These are phyloP conservation scores for Platichthys stellatus DNA, from an alignment of 2,113 vertebrate genomes.

Conservation along the genomic window DNA sequence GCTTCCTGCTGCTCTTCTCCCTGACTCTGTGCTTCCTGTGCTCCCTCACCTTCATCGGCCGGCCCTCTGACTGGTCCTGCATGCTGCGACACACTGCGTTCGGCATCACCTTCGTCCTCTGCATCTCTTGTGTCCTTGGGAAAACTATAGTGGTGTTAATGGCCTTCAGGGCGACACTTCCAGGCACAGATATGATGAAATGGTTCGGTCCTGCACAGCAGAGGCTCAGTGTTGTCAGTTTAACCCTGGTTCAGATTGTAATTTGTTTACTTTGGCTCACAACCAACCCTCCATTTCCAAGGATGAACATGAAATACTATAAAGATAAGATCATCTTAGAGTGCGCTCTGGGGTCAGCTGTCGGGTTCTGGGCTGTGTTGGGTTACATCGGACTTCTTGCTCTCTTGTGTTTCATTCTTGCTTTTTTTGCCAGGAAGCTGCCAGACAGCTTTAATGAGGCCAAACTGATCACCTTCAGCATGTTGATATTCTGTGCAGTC, in stretches of 20 bases:
- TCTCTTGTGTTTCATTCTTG: conserved; percentile 69
- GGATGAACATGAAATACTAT: conserved; percentile 63
- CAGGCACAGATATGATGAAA: conserved; percentile 69
- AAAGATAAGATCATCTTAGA: conserved; percentile 73
- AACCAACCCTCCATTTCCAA: conserved; percentile 58
- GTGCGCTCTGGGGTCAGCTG: conserved; percentile 66
- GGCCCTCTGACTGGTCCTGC: conserved; percentile 71
- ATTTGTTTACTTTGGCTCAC: conserved; percentile 71
- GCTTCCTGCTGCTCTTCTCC: conserved; percentile 72
- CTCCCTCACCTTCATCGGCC: conserved; percentile 69
- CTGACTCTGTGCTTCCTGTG: conserved; percentile 70
- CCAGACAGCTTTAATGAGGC: conserved; percentile 74
- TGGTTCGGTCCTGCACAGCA: conserved; percentile 68
- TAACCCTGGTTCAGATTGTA: conserved; percentile 66
- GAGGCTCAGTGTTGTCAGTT: conserved; percentile 58
- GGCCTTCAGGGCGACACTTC: conserved; percentile 70
- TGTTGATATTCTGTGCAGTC: conserved; percentile 76
- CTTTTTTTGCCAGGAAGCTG: conserved; percentile 70
- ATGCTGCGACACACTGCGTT: conserved; percentile 75
- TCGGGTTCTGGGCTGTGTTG: conserved; percentile 72
- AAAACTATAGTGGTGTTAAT: conserved; percentile 75
- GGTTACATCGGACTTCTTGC: conserved; percentile 71
- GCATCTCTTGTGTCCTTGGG: conserved; percentile 72
- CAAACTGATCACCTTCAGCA: conserved; percentile 75
- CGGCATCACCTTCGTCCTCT: conserved; percentile 75